These are phyloP conservation scores for Epicauta chinensis DNA, from an alignment of 1,140 invertebrate species.

Conservation along the genomic window DNA sequence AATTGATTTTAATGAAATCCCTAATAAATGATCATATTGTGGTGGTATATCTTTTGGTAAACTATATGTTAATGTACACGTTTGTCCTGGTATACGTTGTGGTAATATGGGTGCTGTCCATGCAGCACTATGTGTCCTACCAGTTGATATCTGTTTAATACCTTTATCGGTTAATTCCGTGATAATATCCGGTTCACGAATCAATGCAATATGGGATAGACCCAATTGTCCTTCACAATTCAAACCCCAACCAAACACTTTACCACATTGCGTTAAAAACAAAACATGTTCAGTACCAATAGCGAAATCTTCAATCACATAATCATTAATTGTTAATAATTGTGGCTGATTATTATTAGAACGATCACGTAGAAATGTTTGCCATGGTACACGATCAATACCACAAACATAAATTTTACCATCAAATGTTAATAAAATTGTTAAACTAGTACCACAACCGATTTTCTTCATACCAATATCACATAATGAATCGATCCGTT, in stretches of 20 bases:
- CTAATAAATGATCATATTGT: constrained; percentile 53
- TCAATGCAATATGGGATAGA: constrained; percentile 49
- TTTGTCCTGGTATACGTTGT: constrained; percentile 44
- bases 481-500: constrained; percentile 51
- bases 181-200: constrained; percentile 53
- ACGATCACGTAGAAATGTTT: constrained; percentile 44
- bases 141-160: constrained; percentile 57
- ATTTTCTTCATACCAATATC: constrained; percentile 55
- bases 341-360: constrained; percentile 33
- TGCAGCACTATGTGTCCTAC: constrained; percentile 57
- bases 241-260: constrained; percentile 61
- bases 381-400: constrained; percentile 54
- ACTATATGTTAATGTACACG: constrained; percentile 48
- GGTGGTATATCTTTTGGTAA: constrained; percentile 49
- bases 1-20: constrained; percentile 47
- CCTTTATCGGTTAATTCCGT: constrained; percentile 49
- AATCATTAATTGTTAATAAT: constrained; percentile 46
- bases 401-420: constrained; percentile 60
- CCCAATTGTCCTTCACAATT: constrained; percentile 61
- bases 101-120: constrained; percentile 55
- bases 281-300: constrained; percentile 59
- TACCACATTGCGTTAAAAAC: constrained; percentile 51
- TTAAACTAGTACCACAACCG: constrained; percentile 58
- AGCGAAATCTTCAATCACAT: constrained; percentile 54
- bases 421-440: constrained; percentile 56